Percentiles rank a stretch among this genome's conserved stretches.
Evolutionary conservation across 2,113 vertebrate genomes (phyloP).

Genomic region (Sigmodon hispidus): DNA sequence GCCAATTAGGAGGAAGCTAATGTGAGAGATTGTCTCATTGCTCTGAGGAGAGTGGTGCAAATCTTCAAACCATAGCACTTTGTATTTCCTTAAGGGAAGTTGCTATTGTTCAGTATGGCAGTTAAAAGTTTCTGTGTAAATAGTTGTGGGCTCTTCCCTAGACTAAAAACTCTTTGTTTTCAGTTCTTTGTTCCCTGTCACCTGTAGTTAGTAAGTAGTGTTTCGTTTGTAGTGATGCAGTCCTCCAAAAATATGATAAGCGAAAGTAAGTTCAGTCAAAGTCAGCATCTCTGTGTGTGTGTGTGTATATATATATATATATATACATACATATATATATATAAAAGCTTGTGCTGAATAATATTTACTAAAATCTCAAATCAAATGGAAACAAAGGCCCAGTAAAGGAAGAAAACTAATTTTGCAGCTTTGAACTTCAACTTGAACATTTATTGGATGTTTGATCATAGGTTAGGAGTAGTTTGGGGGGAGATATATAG

Average conservation of each 20-base stretch:
- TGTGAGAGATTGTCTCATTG: conserved; percentile 22
- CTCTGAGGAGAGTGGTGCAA: conserved; percentile 15
- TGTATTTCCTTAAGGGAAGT: background rate
- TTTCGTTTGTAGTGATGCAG: background rate
- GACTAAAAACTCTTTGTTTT: background rate
- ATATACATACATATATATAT: background rate
- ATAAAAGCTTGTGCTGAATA: background rate
- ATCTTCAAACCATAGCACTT: conserved; percentile 4
- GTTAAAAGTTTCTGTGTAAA: background rate
- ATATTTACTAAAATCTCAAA: conserved; percentile 10
- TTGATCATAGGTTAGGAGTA: background rate
- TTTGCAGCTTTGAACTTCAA: background rate
- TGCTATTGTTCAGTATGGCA: background rate
- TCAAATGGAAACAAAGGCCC: background rate
- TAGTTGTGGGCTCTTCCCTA: background rate
- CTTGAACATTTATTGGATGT: background rate
- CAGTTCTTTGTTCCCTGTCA: background rate
- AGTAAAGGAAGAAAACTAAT: background rate
- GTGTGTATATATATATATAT: too few relatives aligned
- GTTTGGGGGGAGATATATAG: background rate
- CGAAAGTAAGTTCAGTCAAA: conserved; percentile 8
- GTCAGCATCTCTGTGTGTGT: too few relatives aligned
- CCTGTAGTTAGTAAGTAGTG: background rate
- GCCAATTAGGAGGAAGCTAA: conserved; percentile 13
- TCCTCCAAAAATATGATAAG: background rate